A percentile compares a stretch with the other conserved stretches of the same genome.
phyloP scores from a whole-genome alignment of 2,888 invertebrate species.

The Apoda limacodes region DNA sequence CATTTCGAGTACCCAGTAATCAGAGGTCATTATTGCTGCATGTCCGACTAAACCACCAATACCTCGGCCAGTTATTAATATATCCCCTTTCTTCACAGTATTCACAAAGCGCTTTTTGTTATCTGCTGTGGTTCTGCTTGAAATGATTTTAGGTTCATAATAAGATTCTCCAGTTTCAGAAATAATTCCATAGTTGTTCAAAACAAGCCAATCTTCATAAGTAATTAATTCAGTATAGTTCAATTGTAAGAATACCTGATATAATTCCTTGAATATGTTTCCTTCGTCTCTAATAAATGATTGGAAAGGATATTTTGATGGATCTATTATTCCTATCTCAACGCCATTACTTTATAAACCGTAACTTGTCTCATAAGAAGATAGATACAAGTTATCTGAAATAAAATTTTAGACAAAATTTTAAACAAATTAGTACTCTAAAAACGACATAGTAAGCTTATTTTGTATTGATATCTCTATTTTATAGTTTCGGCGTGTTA shows the following conservation, averaged over 20 bases:
- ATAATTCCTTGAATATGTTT: conserved; percentile 37
- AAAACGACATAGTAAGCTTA: too few relatives aligned
- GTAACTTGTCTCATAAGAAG: too few relatives aligned
- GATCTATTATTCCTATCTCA: conserved; percentile 43
- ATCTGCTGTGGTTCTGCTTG: conserved; percentile 31
- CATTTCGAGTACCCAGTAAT: conserved; percentile 41
- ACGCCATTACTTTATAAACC: too few relatives aligned
- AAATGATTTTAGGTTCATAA: conserved; percentile 35
- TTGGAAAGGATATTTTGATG: conserved; percentile 37
- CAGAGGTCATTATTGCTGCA: conserved; percentile 38
- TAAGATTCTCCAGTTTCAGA: conserved; percentile 39
- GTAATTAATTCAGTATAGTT: conserved; percentile 31
- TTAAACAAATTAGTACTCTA: too few relatives aligned
- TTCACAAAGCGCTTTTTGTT: conserved; percentile 37
- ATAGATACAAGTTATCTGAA: too few relatives aligned
- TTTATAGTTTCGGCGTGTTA: too few relatives aligned
- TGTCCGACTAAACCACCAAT: conserved; percentile 35
- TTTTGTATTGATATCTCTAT: too few relatives aligned
- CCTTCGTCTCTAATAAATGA: conserved; percentile 36
- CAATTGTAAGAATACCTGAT: conserved; percentile 26
- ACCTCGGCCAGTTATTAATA: conserved; percentile 31
- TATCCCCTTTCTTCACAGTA: conserved; percentile 35
- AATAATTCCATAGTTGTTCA: conserved; percentile 43
- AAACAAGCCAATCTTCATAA: conserved; percentile 43
- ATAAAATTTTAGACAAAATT: too few relatives aligned